Conservation (phyloP, 2,797 vertebrate species). For the Galaxias olidus region DNA sequence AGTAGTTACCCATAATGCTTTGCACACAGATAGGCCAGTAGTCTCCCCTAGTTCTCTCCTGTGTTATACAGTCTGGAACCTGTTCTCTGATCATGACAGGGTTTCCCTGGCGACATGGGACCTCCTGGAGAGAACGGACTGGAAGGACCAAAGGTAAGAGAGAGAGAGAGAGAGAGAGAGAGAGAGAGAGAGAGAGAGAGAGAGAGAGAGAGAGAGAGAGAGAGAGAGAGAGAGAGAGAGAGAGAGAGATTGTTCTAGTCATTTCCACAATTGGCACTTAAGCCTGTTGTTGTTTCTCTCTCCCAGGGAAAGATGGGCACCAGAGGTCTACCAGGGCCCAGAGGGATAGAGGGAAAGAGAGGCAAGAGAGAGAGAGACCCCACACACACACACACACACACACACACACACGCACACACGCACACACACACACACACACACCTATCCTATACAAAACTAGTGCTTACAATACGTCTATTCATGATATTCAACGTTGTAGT, state of each 20-base stretch:
- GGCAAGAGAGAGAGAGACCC: background rate
- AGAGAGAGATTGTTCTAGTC: no score
- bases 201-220: no score
- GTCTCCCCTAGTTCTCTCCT: no score
- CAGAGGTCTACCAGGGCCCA: conserved; percentile 93
- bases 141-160: conserved; percentile 73
- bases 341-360: conserved; percentile 84
- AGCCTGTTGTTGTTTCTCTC: conserved; percentile 4
- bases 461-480: no score
- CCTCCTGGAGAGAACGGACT: conserved; percentile 93
- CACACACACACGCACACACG: background rate
- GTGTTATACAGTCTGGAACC: no score
- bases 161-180: no score
- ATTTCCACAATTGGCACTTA: background rate
- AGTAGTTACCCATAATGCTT: no score
- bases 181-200: background rate
- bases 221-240: no score
- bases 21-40: background rate
- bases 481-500: no score
- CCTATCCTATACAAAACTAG: no score
- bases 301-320: conserved; percentile 88
- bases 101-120: conserved; percentile 97
- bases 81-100: conserved; percentile 69
- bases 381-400: background rate
- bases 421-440: no score